Base-by-base conservation (phyloP, 1,140 invertebrate genomes). In the Akabosia matsudoensis region DNA sequence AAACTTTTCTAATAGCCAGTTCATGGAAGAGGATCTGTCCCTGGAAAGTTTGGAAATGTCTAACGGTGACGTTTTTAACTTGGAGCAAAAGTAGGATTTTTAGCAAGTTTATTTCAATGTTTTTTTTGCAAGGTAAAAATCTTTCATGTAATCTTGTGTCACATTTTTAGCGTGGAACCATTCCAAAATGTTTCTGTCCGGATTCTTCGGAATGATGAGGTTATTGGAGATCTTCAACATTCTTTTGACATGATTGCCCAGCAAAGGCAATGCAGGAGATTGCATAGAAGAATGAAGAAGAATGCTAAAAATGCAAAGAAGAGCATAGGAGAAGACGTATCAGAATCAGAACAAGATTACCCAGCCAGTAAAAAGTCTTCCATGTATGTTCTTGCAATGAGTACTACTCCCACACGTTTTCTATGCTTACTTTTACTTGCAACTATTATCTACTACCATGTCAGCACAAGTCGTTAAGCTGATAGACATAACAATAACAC, bases 161-260 rank as follows among this genome's bases (percentile, higher is more conserved):
- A 45, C 24, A 67, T 54, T 54, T 72, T 70, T 51, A 76, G 81
- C 28, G 3, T 74, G 0, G 75, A 76, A 24, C 45, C 67, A 24
- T 82, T 82, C 37, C 79, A 73, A 3, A 80, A 83, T 56, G 82
- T 81, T 13, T 76, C 79, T 13, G 73, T 79, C 4, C 61, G 80
- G 22, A 74, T 82, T 13, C 70, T 82, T 22, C 76, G 76, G 31
- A 74, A 79, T 26, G 76, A 74, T 37, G 79, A 81, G 22, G 26
- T 81, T 10, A 70, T 75, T 33, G 70, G 33, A 10, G 81, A 83
- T 31, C 61, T 82, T 13, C 45, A 75, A 31, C 31, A 71, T 4
- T 73, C 79, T 16, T 73, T 80, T 33, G 78, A 82, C 75, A 80
- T 81, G 45, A 74, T 45, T n/a, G 18, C 26, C n/a, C 75, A 82